Evolutionary conservation across 2,113 vertebrate genomes (phyloP).

Genomic region (Rhabdornis inornatus): DNA sequence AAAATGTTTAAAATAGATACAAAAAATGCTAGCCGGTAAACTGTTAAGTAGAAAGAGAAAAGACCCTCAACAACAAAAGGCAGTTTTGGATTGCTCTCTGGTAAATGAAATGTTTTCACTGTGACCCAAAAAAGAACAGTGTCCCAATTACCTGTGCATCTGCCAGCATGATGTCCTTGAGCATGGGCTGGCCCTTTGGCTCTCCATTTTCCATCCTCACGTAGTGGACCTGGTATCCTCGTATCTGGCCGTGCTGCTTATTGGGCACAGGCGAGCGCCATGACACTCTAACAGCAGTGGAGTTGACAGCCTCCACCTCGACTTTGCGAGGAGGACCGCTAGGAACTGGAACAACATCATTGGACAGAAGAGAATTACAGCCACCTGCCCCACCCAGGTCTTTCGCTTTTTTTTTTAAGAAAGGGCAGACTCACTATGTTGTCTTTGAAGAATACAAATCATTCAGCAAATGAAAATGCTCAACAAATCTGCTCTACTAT

Average conservation of each 20-base stretch:
- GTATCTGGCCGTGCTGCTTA: conserved; percentile 97
- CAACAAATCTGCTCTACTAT: conserved; percentile 79
- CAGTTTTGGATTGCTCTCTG: not conserved
- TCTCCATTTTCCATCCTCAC: conserved; percentile 97
- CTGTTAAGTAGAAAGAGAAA: not conserved
- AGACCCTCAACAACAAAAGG: not conserved
- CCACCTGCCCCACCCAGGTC: conserved; percentile 76
- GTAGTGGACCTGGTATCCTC: conserved; percentile 98
- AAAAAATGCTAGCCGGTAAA: not conserved
- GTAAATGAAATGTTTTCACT: not conserved
- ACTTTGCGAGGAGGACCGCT: conserved; percentile 99
- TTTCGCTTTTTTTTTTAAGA: conserved; percentile 4
- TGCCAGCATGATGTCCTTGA: conserved; percentile 97
- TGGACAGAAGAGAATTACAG: conserved; percentile 95
- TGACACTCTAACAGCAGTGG: conserved; percentile 96
- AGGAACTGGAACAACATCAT: conserved; percentile 99
- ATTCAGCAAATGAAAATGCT: conserved; percentile 72
- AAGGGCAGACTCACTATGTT: conserved; percentile 79
- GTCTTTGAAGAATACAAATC: conserved; percentile 78
- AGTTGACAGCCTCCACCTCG: conserved; percentile 99
- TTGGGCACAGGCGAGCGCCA: conserved; percentile 97
- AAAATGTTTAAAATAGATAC: not conserved
- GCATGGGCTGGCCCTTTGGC: conserved; percentile 91
- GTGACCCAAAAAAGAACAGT: not conserved
- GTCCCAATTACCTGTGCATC: conserved; percentile 89